Evolutionary conservation across 2,797 vertebrate species (phyloP).

Genomic region (Epinephelus malabaricus): DNA sequence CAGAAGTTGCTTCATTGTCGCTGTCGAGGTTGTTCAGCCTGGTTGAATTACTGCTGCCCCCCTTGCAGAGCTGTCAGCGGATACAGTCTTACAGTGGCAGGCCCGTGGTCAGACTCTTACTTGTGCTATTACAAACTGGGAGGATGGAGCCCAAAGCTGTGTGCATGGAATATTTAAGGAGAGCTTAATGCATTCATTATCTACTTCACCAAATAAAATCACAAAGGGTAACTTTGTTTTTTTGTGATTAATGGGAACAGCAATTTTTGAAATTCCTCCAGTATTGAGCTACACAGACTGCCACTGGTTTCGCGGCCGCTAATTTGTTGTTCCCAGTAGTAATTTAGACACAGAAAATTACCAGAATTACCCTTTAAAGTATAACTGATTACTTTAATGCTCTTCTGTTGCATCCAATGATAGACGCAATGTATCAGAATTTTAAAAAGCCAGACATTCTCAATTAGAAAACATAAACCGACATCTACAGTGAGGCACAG

Average conservation of each 20-base stretch:
- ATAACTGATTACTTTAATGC: conserved; percentile 11
- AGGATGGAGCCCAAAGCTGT: conserved; percentile 31
- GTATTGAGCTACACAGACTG: too few species aligned
- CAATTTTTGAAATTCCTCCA: too few species aligned
- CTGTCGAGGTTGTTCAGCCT: conserved; percentile 23
- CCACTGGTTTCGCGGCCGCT: too few species aligned
- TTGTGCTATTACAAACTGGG: conserved; percentile 37
- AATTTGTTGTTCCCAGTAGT: too few species aligned
- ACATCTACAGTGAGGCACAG: conserved; percentile 19
- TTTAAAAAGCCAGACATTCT: conserved; percentile 13
- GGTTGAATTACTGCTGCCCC: conserved; percentile 46
- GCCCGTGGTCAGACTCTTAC: conserved; percentile 23
- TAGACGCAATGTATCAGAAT: not conserved
- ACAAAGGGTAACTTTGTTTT: not conserved
- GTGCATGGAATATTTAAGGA: conserved; percentile 19
- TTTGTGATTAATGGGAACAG: too few species aligned
- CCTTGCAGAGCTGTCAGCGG: conserved; percentile 27
- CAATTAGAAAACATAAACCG: conserved; percentile 12
- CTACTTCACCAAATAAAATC: conserved; percentile 8
- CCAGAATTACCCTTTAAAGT: not conserved
- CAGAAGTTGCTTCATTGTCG: not conserved
- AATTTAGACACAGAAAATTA: too few species aligned
- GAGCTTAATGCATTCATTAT: conserved; percentile 34
- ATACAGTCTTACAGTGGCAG: conserved; percentile 16
- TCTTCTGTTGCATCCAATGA: conserved; percentile 11